Evolutionary conservation across 1,140 invertebrate species (phyloP), one percentile per base, ranked within the genome.

Genomic region (Caenorhabditis elegans): DNA sequence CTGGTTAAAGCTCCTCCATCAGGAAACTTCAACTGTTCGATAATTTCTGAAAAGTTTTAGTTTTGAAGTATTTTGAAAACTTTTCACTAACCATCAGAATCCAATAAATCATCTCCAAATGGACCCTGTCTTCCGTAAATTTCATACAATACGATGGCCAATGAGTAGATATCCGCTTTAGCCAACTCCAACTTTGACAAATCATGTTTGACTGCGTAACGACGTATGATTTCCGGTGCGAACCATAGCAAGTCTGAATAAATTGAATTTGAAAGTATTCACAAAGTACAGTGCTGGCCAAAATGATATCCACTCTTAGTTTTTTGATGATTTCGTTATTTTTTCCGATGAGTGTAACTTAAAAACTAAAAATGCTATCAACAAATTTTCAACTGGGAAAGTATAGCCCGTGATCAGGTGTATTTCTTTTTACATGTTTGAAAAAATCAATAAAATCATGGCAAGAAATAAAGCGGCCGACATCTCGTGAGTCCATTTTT

Each of bases 121-220:
- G 80, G 80, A 24, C 80, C 80, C 17, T 82, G 49, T 53, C 80
- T 77, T 49, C 80, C 80, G 79, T 82, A 83, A 49, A 83, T 83
- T 48, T 83, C 77, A 77, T 83, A 83, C 0, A 83, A 36, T 22
- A 83, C 49, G 34, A 82, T 81, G 0, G 79, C 82, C n/a, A 83
- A 82, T 8, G 49, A 65, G 39, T 82, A 83, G 34, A 83, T 80
- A 48, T 83, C 82, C 11, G 60, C 76, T 70, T 47, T 83, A 1
- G 31, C 24, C n/a, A 78, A 75, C 78, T 81, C 46, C 11, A 43
- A 51, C 19, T 76, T 81, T 15, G 48, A 39, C 13, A 78, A 24
- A 34, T 76, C 60, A 17, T 76, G 34, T 48, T 78, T 81, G 5
- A 51, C 39, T 15, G 26, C 43, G n/a, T 48, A 76, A 3, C 48